Evolutionary conservation across 2,888 invertebrate genomes (phyloP), one percentile per base, ranked within the genome.

Genomic region (Marronus borbonicus): DNA sequence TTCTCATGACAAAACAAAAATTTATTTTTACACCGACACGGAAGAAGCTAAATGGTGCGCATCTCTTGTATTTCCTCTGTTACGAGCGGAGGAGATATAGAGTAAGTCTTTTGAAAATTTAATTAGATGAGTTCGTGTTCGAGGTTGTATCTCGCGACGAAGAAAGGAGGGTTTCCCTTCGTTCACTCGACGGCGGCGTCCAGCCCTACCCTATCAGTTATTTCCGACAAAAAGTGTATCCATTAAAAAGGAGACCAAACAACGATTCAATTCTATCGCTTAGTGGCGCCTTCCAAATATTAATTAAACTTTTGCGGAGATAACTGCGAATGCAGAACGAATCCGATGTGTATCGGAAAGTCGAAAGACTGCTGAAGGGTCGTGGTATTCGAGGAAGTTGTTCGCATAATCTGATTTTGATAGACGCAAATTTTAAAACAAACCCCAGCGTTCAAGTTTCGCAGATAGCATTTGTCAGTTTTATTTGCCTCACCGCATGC

Each of bases 271-370:
- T 76, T 76, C 64, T 64, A 64, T 76, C 52, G 62, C 75, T 65
- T 55, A 1, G 44, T 31, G 17, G 14, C 50, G 10, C 44, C 31
- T 28, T 12, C 64, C 5, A 70, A 49, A 52, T 65, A 65, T 65
- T 64, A 64, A 76, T 76, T 76, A 76, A 76, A 76, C 76, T 76
- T 76, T 76, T 17, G 76, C 49, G n/a, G 64, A 64, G 76, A 76
- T 76, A 76, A 76, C 64, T 76, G 36, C 49, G 50, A 64, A 76
- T 65, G 76, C 64, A 50, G 64, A 76, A 55, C 76, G 64, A 36
- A 52, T 64, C 31, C 31, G 64, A 31, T 76, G 50, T 49, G 52
- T 28, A 75, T 75, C 64, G 75, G 64, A 24, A 55, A 69, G 50
- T 69, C 65, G 64, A 36, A 39, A n/a, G 8, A 36, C 17, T 70